Percentiles rank a stretch among this genome's conserved stretches.
phyloP scores from a whole-genome alignment of 2,888 invertebrate genomes.

The Autographa gamma region DNA sequence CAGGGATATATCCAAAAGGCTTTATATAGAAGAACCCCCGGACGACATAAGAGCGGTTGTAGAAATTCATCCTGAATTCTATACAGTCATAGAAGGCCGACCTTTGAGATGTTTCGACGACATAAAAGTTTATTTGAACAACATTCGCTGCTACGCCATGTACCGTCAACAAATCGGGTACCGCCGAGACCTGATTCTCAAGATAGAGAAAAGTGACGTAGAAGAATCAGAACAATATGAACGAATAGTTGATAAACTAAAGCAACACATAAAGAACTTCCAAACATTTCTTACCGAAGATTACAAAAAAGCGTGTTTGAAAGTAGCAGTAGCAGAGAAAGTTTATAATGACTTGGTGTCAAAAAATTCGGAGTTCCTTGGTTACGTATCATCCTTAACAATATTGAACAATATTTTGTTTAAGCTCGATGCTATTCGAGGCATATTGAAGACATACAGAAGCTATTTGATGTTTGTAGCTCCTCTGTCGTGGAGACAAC shows the following conservation, averaged over 20 bases:
- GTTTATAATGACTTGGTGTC: conserved; percentile 72
- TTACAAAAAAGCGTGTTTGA: conserved; percentile 80
- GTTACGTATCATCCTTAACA: conserved; percentile 75
- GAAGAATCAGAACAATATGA: conserved; percentile 77
- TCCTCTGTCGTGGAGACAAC: conserved; percentile 82
- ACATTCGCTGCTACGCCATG: conserved; percentile 86
- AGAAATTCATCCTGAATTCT: conserved; percentile 91
- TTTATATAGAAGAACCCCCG: conserved; percentile 88
- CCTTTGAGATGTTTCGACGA: conserved; percentile 89
- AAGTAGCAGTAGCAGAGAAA: conserved; percentile 77
- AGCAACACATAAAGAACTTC: conserved; percentile 81
- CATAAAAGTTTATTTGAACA: conserved; percentile 88
- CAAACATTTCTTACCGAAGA: conserved; percentile 85
- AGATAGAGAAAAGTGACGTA: conserved; percentile 74
- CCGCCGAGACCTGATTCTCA: conserved; percentile 79
- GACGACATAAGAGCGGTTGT: conserved; percentile 89
- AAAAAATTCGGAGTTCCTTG: conserved; percentile 78
- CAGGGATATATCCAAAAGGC: conserved; percentile 87
- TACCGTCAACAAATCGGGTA: conserved; percentile 86
- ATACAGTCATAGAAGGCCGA: conserved; percentile 90
- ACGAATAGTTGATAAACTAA: conserved; percentile 73
- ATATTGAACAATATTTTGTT: conserved; percentile 81
- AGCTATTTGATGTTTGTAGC: conserved; percentile 82
- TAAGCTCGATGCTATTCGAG: conserved; percentile 81
- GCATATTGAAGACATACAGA: conserved; percentile 79